A percentile compares a stretch with the other conserved stretches of the same genome.
These are phyloP conservation scores for Alitta virens DNA, from an alignment of 2,888 invertebrate species.

Conservation along the genomic window DNA sequence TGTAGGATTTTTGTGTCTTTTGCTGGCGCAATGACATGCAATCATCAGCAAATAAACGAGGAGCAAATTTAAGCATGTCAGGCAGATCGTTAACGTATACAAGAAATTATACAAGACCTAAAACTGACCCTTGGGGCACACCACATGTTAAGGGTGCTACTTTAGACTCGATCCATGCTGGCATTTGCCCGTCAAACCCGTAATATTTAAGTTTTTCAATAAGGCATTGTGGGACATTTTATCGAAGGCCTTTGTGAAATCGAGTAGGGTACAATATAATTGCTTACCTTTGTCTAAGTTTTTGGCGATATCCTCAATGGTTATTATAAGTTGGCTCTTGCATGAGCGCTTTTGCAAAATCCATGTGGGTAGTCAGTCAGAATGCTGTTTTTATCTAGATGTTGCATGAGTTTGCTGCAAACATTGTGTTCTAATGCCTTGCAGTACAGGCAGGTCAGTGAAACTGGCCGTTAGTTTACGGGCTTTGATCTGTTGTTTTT, in stretches of 20 bases:
- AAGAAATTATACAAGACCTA: too few relatives aligned
- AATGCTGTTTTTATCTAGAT: constrained; percentile 17
- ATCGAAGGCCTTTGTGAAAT: constrained; percentile 1
- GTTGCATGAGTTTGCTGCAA: constrained; percentile 20
- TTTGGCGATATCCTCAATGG: neutral
- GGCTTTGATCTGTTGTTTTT: constrained; percentile 11
- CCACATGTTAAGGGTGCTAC: too few relatives aligned
- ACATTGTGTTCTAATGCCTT: constrained; percentile 29
- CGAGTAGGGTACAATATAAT: neutral
- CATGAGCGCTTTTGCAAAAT: constrained; percentile 26
- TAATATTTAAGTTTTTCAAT: neutral
- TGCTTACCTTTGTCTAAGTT: neutral
- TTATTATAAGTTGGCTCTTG: constrained; percentile 23
- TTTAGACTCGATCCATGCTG: neutral
- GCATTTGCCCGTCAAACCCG: neutral
- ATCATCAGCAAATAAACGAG: too few relatives aligned
- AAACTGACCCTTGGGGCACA: too few relatives aligned
- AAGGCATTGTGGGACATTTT: neutral
- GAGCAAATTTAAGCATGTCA: too few relatives aligned
- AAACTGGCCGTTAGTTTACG: constrained; percentile 29
- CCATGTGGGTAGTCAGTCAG: constrained; percentile 26
- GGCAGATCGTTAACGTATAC: too few relatives aligned
- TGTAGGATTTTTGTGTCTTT: too few relatives aligned
- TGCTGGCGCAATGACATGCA: too few relatives aligned
- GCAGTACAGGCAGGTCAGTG: constrained; percentile 21